Percentiles rank a stretch among this genome's conserved stretches.
Evolutionary conservation across 2,113 vertebrate genomes (phyloP).

Genomic region (Toxotes jaculatrix): DNA sequence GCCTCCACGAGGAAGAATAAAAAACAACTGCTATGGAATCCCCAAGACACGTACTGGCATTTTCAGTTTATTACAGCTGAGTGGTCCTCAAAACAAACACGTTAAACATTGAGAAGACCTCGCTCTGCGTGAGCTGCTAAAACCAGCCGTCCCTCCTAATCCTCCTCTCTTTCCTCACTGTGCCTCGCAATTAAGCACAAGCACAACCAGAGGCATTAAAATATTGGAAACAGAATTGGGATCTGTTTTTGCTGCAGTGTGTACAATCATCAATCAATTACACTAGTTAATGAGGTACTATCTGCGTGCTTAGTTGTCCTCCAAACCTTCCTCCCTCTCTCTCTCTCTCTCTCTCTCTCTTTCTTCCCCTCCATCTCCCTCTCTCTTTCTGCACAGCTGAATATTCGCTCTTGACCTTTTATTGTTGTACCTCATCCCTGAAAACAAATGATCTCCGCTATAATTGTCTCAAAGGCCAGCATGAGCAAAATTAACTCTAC

Average conservation of each 20-base stretch:
- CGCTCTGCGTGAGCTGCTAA: background rate
- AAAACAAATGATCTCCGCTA: conserved; percentile 69
- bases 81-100: conserved; percentile 41
- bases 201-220: conserved; percentile 47
- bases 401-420: conserved; percentile 70
- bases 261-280: conserved; percentile 76
- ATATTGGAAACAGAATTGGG: conserved; percentile 50
- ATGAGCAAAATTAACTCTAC: conserved; percentile 2
- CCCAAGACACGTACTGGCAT: conserved; percentile 28
- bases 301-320: conserved; percentile 52
- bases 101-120: conserved; percentile 4
- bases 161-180: background rate
- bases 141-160: conserved; percentile 2
- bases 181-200: conserved; percentile 49
- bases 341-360: conserved; percentile 12
- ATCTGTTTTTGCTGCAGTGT: conserved; percentile 55
- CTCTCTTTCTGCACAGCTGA: background rate
- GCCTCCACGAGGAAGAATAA: conserved; percentile 20
- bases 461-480: conserved; percentile 63
- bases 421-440: conserved; percentile 49
- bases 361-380: conserved; percentile 2
- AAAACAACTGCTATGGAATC: conserved; percentile 8
- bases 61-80: conserved; percentile 35
- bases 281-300: conserved; percentile 69
- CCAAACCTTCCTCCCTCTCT: conserved; percentile 11